phyloP scores from a whole-genome alignment of 2,888 invertebrate genomes.

The Archips xylosteana region DNA sequence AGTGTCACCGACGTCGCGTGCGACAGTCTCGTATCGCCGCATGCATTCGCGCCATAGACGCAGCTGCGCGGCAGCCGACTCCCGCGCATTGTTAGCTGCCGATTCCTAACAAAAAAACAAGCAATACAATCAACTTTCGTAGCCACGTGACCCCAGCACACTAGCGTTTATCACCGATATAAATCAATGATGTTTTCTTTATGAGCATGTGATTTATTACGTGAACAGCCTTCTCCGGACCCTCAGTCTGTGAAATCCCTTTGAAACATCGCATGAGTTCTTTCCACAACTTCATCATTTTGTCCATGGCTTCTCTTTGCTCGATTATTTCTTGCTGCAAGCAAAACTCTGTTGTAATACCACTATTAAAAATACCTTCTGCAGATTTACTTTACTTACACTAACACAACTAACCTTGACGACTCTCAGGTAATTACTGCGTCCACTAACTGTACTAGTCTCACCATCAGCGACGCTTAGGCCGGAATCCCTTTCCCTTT shows the following conservation, averaged over 20 bases:
- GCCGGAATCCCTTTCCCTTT: slow-evolving; percentile 75
- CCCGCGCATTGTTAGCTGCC: slow-evolving; percentile 63
- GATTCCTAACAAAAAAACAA: slow-evolving; percentile 57
- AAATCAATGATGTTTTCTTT: too few relatives aligned
- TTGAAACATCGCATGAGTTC: slow-evolving; percentile 81
- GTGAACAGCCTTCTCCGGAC: slow-evolving; percentile 61
- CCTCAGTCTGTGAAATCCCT: slow-evolving; percentile 66
- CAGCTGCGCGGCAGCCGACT: slow-evolving; percentile 75
- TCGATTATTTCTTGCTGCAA: slow-evolving; percentile 78
- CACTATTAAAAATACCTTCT: not conserved
- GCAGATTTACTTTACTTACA: not conserved
- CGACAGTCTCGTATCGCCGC: slow-evolving; percentile 80
- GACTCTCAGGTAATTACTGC: slow-evolving; percentile 72
- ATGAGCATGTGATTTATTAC: slow-evolving; percentile 49
- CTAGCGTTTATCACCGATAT: too few relatives aligned
- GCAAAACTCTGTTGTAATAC: not conserved
- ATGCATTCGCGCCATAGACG: slow-evolving; percentile 81
- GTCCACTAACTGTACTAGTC: slow-evolving; percentile 72
- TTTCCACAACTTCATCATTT: slow-evolving; percentile 82
- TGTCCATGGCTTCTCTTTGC: slow-evolving; percentile 80
- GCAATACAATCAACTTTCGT: not conserved
- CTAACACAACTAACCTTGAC: slow-evolving; percentile 66
- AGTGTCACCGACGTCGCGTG: slow-evolving; percentile 79
- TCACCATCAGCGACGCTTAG: slow-evolving; percentile 76
- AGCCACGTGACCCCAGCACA: too few relatives aligned